Evolutionary conservation across 2,113 vertebrate genomes (phyloP), one percentile per base, ranked within the genome.

Genomic region (Odontesthes bonariensis): DNA sequence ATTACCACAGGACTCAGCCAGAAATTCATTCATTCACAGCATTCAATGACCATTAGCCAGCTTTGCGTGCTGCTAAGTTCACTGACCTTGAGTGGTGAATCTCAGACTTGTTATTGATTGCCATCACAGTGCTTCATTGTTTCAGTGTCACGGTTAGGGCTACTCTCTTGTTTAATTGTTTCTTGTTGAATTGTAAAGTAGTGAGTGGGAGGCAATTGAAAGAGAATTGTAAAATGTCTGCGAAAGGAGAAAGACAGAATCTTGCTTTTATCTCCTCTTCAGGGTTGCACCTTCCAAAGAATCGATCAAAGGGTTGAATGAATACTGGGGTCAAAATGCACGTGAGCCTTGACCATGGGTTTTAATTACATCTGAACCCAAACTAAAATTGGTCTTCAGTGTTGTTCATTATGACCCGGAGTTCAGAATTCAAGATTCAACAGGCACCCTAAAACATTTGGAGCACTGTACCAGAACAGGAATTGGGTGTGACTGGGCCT

Each of bases 31-130:
- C 65, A 67, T 77, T 27, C 79, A 69, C 80, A 64, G 58, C 75
- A 64, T 82, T 84, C 79, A 75, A 79, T 92, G 87, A 88, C 89
- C 87, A 90, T 89, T 89, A 90, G 72, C 85, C 85, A 80, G 79
- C 78, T 54, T 71, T 76, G 56, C 64, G 65, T 46, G 59, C 69
- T 75, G 78, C 79, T 23, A 68, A 80, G 89, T 84, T 88, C 83
- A 68, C 78, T 55, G 82, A 90, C 89, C 89, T 81, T 58, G 46
- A 85, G 75, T 68, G 68, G 83, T 87, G 86, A 88, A 84, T 88
- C 60, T 67, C 83, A 88, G 80, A 86, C 74, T 81, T 17, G 35
- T 72, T 92, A 89, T 93, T 87, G 90, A 91, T 92, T 73, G 81
- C 85, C 84, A 86, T 85, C 73, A 49, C 78, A 73, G 72, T 54